A percentile compares a stretch with the other conserved stretches of the same genome.
Conservation (phyloP, 2,113 vertebrate genomes). For the Microtus montanus region DNA sequence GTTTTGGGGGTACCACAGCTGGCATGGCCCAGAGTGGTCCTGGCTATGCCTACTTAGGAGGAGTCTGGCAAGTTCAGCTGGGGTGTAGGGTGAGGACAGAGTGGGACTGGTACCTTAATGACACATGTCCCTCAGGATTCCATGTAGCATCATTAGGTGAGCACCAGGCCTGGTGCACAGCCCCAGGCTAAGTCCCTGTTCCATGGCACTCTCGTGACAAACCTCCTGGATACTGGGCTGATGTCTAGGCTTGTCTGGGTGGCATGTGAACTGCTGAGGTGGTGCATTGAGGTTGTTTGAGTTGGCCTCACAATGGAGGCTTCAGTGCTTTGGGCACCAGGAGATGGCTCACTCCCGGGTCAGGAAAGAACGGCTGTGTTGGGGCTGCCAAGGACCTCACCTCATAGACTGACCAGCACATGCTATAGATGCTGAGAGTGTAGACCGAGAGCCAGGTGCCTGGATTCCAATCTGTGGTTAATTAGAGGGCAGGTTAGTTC, state of each 20-base stretch:
- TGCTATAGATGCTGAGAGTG: background rate
- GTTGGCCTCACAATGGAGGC: background rate
- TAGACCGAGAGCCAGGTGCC: background rate
- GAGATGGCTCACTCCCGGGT: background rate
- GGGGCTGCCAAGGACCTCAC: background rate
- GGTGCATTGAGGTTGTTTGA: background rate
- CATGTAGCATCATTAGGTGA: background rate
- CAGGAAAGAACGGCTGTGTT: accelerated
- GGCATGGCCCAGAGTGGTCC: background rate
- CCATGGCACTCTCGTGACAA: background rate
- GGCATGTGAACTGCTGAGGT: background rate
- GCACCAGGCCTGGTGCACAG: no score
- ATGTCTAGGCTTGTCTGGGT: background rate
- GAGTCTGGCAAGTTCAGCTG: background rate
- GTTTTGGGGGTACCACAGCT: background rate
- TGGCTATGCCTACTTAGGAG: background rate
- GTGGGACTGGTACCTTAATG: background rate
- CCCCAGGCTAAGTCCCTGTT: background rate
- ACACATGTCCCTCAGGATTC: background rate
- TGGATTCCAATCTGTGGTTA: background rate
- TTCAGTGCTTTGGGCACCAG: background rate
- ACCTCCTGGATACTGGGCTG: background rate
- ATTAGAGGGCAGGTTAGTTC: background rate
- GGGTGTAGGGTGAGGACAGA: background rate
- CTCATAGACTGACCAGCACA: background rate